A percentile compares a stretch with the other conserved stretches of the same genome.
Conservation (phyloP, 2,797 vertebrate species). For the Myotis daubentonii region DNA sequence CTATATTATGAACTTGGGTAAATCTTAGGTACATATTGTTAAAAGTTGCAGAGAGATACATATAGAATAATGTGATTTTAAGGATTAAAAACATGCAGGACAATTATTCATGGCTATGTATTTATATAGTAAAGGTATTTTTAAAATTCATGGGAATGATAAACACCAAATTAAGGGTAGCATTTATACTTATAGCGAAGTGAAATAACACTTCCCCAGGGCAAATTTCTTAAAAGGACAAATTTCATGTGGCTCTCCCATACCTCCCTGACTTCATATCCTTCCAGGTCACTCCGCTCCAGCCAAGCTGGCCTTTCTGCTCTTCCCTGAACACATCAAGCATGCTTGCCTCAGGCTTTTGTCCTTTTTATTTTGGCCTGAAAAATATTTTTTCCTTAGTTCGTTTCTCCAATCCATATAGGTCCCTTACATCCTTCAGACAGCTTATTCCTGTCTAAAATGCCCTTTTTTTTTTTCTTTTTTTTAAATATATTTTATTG, state of each 20-base stretch:
- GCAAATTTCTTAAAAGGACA: not conserved
- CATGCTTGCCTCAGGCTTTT: not conserved
- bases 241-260: not conserved
- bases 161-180: not conserved
- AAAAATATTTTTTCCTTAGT: not conserved
- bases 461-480: too few relatives aligned
- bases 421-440: not conserved
- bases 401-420: not conserved
- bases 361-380: not conserved
- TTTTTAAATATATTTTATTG: too few relatives aligned
- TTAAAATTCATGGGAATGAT: not conserved
- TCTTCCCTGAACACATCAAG: not conserved
- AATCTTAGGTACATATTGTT: not conserved
- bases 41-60: not conserved
- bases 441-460: not conserved
- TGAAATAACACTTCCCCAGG: not conserved
- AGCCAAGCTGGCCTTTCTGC: not conserved
- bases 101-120: not conserved
- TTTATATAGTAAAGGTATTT: not conserved
- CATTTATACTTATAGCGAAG: not conserved
- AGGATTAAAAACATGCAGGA: not conserved
- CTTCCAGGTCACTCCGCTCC: not conserved
- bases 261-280: not conserved
- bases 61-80: not conserved
- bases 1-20: not conserved